Conservation (phyloP, 2,113 vertebrate genomes). For the Oophaga pumilio region DNA sequence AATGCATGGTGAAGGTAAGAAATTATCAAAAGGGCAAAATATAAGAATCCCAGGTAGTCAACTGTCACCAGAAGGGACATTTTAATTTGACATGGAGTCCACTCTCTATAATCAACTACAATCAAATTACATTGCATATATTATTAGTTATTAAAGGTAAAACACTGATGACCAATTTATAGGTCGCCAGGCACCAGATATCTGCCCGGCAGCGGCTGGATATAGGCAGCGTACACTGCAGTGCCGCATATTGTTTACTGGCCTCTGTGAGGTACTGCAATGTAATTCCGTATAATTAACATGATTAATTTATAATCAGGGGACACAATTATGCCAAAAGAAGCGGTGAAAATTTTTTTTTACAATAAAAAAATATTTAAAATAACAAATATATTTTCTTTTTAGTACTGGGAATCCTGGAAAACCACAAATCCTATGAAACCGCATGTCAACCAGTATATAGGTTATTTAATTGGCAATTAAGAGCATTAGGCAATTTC, state of each 20-base stretch:
- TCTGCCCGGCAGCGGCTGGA: no score
- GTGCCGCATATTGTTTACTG: no score
- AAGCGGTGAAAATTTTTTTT: background rate
- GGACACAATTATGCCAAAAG: background rate
- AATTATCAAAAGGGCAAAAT: background rate
- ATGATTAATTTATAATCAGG: background rate
- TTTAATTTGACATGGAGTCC: background rate
- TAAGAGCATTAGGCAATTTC: background rate
- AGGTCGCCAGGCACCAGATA: no score
- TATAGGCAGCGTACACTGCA: no score
- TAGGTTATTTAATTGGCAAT: background rate
- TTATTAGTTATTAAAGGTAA: no score
- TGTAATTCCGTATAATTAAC: no score
- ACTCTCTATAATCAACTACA: background rate
- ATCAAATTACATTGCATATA: no score
- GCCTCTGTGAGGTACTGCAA: no score
- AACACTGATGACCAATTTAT: no score
- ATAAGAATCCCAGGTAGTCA: background rate
- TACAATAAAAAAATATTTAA: background rate
- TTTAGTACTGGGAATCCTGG: background rate
- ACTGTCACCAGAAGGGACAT: no score
- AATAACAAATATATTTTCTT: background rate
- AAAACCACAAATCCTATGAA: background rate
- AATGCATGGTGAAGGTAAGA: background rate
- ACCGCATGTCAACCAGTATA: background rate